Base-by-base conservation (phyloP, 2,797 vertebrate species). In the Anguilla megastoma region DNA sequence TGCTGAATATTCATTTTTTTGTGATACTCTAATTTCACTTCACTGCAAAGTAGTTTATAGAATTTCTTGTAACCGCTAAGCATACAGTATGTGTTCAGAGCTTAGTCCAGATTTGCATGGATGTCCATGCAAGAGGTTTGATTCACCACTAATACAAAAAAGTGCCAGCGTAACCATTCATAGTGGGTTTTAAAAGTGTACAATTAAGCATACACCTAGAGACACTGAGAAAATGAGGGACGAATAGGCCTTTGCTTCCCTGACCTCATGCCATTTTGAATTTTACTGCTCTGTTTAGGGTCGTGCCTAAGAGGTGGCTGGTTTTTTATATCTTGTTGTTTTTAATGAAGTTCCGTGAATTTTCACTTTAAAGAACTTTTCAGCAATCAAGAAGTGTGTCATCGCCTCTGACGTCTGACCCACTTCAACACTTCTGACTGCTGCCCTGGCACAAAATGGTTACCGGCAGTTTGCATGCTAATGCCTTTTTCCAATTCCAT, bases 401-500 rank as follows among this genome's bases (percentile, higher is more conserved):
- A 50, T 82, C 45, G 45, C 45, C 41, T 50, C 79, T 82, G 45
- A 82, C 45, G 41, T 82, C 79, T 82, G 79, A 82, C 24, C 21
- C 21, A 48, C 79, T 82, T 82, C 79, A 50, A n/a, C 41, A 82
- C 79, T 82, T 82, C 79, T 27, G 79, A 82, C 36, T 48, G 79
- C 45, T 10, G 24, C 79, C 79, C 41, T 41, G 45, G 79, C 79
- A 82, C 56, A 85, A 66, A 85, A 66, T 85, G 56, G 56, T 66
- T 66, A 63, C 56, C 27, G 58, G 84, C 84, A 85, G 56, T 66
- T 85, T 85, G 56, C 84, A 76, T 76, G 79, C 45, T 82, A 82
- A 82, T 82, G 79, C 50, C 79, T 82, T 82, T 79, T 82, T 82
- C 84, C 58, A 45, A 74, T 69, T 91, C 89, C 87, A 79, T 90